A percentile compares a stretch with the other conserved stretches of the same genome.
These are phyloP conservation scores for Lasaia peninsularis DNA, from an alignment of 1,140 invertebrate species.

Conservation along the genomic window DNA sequence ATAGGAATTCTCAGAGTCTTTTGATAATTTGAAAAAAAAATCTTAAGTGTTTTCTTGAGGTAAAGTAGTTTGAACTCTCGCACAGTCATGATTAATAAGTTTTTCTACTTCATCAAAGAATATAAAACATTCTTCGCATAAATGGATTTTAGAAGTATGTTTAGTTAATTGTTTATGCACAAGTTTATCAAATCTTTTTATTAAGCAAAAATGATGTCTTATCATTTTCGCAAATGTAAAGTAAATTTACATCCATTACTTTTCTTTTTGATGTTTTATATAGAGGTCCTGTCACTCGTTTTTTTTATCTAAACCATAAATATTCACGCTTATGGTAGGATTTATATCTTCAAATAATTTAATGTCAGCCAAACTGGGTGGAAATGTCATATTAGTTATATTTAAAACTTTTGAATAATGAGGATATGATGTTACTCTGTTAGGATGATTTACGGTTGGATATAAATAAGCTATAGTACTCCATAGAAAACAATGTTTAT, in stretches of 20 bases:
- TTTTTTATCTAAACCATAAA: conserved; percentile 19
- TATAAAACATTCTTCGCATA: not conserved
- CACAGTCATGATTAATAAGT: too few species aligned
- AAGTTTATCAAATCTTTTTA: not conserved
- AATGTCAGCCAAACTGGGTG: conserved; percentile 11
- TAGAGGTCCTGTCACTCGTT: too few species aligned
- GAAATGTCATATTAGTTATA: conserved; percentile 14
- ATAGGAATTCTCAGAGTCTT: too few species aligned
- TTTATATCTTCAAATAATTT: conserved; percentile 17
- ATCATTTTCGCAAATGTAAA: too few species aligned
- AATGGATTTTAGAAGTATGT: not conserved
- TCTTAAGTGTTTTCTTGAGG: too few species aligned
- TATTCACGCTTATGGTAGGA: conserved; percentile 13
- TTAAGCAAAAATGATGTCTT: not conserved
- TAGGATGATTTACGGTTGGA: conserved; percentile 12
- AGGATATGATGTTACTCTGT: conserved; percentile 16
- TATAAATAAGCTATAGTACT: conserved; percentile 14
- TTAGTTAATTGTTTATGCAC: not conserved
- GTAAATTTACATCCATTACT: too few species aligned
- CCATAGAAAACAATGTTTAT: conserved; percentile 16
- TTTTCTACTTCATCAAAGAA: too few species aligned
- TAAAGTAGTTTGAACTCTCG: too few species aligned
- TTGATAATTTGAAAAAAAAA: too few species aligned
- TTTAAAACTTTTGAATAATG: conserved; percentile 13
- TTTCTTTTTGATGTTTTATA: too few species aligned